These are phyloP conservation scores for Caenorhabditis uteleia DNA, from an alignment of 2,888 invertebrate species.

Conservation along the genomic window DNA sequence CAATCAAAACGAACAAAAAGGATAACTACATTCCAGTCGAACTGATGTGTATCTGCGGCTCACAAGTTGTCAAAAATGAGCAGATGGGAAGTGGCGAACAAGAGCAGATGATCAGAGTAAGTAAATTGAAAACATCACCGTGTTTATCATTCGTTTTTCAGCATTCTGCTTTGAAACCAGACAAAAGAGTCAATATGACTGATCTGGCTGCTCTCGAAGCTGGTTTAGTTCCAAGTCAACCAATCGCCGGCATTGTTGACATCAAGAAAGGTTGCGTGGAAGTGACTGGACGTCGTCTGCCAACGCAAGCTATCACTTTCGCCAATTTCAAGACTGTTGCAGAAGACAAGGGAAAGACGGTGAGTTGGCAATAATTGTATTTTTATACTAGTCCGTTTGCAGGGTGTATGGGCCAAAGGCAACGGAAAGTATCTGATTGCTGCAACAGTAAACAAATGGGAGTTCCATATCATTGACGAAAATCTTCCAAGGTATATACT, in stretches of 20 bases:
- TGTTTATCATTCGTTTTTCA: no score
- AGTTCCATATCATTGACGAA: no score
- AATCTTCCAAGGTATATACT: no score
- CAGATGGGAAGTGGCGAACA: slow-evolving; percentile 14
- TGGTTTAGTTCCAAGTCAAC: slow-evolving; percentile 3
- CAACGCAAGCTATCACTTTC: not conserved
- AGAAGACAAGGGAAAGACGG: no score
- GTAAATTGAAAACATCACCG: not conserved
- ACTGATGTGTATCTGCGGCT: not conserved
- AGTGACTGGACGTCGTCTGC: not conserved
- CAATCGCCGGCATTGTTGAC: not conserved
- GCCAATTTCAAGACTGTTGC: no score
- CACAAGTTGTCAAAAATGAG: slow-evolving; percentile 7
- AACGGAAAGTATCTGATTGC: no score
- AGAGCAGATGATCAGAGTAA: slow-evolving; percentile 4
- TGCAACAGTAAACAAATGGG: no score
- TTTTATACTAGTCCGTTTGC: not conserved
- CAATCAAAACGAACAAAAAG: slow-evolving; percentile 1
- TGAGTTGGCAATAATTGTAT: no score
- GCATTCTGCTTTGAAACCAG: no score
- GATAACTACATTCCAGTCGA: slow-evolving; percentile 9
- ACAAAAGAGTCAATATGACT: not conserved
- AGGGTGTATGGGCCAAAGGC: not conserved
- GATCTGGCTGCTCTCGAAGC: not conserved
- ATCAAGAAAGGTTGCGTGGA: not conserved